Evolutionary conservation across 1,140 invertebrate genomes (phyloP).

Genomic region (Episyrphus balteatus): DNA sequence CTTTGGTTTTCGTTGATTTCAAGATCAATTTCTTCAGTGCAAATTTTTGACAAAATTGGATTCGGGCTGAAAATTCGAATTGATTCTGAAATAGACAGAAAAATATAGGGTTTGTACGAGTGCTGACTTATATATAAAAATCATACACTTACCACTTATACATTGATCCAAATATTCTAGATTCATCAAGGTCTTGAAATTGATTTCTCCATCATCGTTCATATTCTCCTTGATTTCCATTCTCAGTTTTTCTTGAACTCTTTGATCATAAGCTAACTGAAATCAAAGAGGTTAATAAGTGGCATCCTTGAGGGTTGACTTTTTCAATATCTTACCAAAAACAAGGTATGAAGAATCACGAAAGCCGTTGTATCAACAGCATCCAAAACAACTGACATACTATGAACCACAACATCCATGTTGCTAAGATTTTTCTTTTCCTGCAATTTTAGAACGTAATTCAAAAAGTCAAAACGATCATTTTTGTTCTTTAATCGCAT

Average conservation of each 20-base stretch:
- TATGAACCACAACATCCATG: constrained; percentile 45
- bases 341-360: constrained; percentile 20
- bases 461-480: constrained; percentile 30
- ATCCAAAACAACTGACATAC: constrained; percentile 42
- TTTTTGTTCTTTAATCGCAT: constrained; percentile 17
- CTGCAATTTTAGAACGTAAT: constrained; percentile 31
- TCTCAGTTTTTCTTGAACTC: too few relatives aligned
- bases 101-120: background rate
- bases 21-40: constrained; percentile 33
- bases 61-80: constrained; percentile 18
- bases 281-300: too few relatives aligned
- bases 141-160: constrained; percentile 18
- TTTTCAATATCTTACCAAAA: constrained; percentile 19
- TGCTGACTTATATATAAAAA: background rate
- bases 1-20: constrained; percentile 19
- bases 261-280: too few relatives aligned
- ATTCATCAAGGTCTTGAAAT: too few relatives aligned
- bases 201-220: too few relatives aligned
- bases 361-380: constrained; percentile 45
- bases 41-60: constrained; percentile 22
- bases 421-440: constrained; percentile 37
- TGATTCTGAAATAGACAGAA: constrained; percentile 12
- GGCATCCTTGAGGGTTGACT: too few relatives aligned
- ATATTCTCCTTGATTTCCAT: too few relatives aligned
- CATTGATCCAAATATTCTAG: constrained; percentile 29